Percentiles rank a stretch among this genome's conserved stretches.
Conservation (phyloP, 2,888 invertebrate species). For the Iselma pallidipennis region DNA sequence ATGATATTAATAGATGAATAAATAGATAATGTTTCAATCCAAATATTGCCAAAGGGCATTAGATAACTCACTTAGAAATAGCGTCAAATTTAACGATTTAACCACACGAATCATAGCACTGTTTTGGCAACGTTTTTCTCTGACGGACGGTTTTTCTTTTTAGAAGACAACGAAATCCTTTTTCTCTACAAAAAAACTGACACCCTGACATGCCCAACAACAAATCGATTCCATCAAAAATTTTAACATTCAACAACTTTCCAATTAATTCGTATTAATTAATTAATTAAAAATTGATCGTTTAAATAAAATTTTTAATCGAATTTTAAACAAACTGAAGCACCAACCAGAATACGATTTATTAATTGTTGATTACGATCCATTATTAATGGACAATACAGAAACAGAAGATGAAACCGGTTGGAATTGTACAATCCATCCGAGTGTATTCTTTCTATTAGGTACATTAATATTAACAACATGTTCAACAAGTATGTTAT, state of each 20-base stretch:
- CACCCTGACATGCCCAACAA: slow-evolving; percentile 2
- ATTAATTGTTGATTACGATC: slow-evolving; percentile 53
- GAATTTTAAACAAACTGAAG: slow-evolving; percentile 48
- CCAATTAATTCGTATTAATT: background rate
- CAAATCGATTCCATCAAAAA: slow-evolving; percentile 10
- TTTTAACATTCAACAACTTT: background rate
- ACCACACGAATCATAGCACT: no score
- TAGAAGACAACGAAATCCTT: background rate
- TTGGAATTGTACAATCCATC: slow-evolving; percentile 69
- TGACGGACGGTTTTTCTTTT: background rate
- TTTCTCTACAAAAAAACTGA: background rate
- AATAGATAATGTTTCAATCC: no score
- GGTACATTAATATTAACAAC: slow-evolving; percentile 71
- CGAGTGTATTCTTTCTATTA: slow-evolving; percentile 66
- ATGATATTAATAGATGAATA: no score
- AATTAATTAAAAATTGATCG: slow-evolving; percentile 21
- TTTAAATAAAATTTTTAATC: slow-evolving; percentile 14
- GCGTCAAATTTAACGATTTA: no score
- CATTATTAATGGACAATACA: slow-evolving; percentile 58
- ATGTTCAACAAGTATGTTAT: slow-evolving; percentile 79
- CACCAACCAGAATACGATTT: slow-evolving; percentile 52
- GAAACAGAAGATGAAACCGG: slow-evolving; percentile 62
- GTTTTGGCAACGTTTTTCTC: no score
- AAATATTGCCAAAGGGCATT: no score
- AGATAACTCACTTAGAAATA: no score